Evolutionary conservation across 1,140 invertebrate genomes (phyloP).

Genomic region (Chelonus insularis): DNA sequence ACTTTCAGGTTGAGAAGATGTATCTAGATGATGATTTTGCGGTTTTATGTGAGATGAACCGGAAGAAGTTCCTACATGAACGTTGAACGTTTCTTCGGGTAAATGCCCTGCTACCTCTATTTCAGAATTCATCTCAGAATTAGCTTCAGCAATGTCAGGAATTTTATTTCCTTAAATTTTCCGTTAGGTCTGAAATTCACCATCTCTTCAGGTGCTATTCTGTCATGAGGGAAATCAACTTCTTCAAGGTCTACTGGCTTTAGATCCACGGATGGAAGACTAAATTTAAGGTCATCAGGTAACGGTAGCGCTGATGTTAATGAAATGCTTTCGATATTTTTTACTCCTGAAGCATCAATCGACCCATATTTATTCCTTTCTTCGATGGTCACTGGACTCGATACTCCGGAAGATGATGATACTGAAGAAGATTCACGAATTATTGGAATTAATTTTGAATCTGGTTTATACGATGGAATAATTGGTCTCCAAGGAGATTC

Average conservation of each 20-base stretch:
- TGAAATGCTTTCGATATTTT: neutral
- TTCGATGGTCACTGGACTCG: neutral
- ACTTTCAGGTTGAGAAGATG: too few species aligned
- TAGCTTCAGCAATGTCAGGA: slow-evolving; percentile 33
- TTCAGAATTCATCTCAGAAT: slow-evolving; percentile 21
- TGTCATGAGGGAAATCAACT: slow-evolving; percentile 47
- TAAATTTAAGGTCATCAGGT: slow-evolving; percentile 19
- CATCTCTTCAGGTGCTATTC: slow-evolving; percentile 45
- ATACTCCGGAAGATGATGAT: too few species aligned
- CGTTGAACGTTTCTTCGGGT: slow-evolving; percentile 44
- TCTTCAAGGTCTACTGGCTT: slow-evolving; percentile 44
- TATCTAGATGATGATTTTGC: too few species aligned
- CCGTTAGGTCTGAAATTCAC: slow-evolving; percentile 47
- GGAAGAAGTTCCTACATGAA: slow-evolving; percentile 42
- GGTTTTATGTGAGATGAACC: too few species aligned
- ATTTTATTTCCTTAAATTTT: slow-evolving; percentile 51
- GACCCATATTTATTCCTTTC: slow-evolving; percentile 5
- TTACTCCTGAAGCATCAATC: neutral
- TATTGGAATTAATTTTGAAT: neutral
- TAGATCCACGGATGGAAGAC: slow-evolving; percentile 32
- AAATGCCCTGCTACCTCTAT: slow-evolving; percentile 50
- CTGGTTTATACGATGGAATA: slow-evolving; percentile 40
- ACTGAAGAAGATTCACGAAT: neutral
- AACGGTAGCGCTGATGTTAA: neutral
- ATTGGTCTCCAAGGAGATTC: slow-evolving; percentile 56